These are phyloP conservation scores for Drosophila atripex DNA, from an alignment of 2,888 invertebrate genomes.

Conservation along the genomic window DNA sequence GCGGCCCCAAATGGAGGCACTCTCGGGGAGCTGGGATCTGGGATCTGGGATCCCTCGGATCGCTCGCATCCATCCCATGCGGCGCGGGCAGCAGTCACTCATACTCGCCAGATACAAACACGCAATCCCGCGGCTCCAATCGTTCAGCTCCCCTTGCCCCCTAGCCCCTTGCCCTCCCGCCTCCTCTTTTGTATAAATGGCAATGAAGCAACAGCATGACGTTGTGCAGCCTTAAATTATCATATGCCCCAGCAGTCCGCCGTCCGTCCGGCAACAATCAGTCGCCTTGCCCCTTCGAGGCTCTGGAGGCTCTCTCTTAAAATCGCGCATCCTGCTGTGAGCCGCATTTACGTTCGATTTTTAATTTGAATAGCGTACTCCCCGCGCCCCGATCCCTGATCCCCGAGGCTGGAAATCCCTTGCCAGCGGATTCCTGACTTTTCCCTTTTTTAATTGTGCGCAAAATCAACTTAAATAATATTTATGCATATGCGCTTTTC, in stretches of 20 bases:
- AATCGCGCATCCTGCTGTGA: constrained; percentile 74
- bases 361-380: constrained; percentile 76
- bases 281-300: constrained; percentile 40
- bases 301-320: constrained; percentile 43
- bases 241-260: constrained; percentile 66
- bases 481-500: constrained; percentile 73
- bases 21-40: neutral
- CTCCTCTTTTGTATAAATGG: constrained; percentile 70
- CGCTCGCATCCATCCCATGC: constrained; percentile 38
- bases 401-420: constrained; percentile 5
- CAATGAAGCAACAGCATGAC: constrained; percentile 79
- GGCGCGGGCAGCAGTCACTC: constrained; percentile 74
- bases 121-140: constrained; percentile 65
- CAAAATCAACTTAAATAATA: constrained; percentile 74
- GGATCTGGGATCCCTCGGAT: constrained; percentile 14
- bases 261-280: constrained; percentile 56
- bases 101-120: constrained; percentile 73
- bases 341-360: constrained; percentile 79
- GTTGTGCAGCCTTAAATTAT: constrained; percentile 81
- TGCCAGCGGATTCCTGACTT: constrained; percentile 12
- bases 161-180: neutral
- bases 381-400: constrained; percentile 23
- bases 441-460: constrained; percentile 69
- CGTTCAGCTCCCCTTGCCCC: constrained; percentile 2
- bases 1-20: constrained; percentile 59